Conservation (phyloP, 2,797 vertebrate genomes). For the Eurystomus glaucurus region DNA sequence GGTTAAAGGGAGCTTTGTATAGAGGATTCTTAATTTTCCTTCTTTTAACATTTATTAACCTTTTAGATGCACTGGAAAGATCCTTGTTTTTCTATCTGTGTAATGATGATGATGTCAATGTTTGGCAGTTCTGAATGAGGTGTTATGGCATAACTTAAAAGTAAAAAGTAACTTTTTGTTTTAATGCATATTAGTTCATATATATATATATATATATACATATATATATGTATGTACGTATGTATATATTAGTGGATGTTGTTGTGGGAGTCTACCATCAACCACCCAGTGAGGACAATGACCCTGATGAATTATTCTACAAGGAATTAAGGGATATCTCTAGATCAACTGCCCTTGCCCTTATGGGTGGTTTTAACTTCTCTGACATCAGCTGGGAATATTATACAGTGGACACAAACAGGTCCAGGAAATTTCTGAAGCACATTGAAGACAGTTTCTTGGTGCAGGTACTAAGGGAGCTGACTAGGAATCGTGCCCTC, state of each 20-base stretch:
- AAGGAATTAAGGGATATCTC: background rate
- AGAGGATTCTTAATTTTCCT: background rate
- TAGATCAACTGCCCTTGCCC: background rate
- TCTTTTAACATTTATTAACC: background rate
- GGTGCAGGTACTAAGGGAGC: background rate
- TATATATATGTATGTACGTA: background rate
- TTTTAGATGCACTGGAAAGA: background rate
- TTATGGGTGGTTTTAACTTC: background rate
- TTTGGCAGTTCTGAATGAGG: background rate
- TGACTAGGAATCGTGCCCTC: background rate
- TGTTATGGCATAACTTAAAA: background rate
- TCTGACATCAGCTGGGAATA: too few species aligned
- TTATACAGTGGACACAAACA: too few species aligned
- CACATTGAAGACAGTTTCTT: background rate
- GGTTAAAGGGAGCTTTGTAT: background rate
- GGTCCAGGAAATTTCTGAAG: background rate
- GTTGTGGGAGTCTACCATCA: background rate
- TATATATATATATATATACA: background rate
- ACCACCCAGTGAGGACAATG: background rate
- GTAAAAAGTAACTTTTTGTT: background rate
- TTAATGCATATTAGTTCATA: background rate
- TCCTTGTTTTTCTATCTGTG: background rate
- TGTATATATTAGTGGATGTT: background rate
- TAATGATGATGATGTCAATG: background rate
- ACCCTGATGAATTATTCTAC: background rate